Evolutionary conservation across 2,888 invertebrate species (phyloP), one percentile per base, ranked within the genome.

Genomic region (Antheraea assamensis): DNA sequence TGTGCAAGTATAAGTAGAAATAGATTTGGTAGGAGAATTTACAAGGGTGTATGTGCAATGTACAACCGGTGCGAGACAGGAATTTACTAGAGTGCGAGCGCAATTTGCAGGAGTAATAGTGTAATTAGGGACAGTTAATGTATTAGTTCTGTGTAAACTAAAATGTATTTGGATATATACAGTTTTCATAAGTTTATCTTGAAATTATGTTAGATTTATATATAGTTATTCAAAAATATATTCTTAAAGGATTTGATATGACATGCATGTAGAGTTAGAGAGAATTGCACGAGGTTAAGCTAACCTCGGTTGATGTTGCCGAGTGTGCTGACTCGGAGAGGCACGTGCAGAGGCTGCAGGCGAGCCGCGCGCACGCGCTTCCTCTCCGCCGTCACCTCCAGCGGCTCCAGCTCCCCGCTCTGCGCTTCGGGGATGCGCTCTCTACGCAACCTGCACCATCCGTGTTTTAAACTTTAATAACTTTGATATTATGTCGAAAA

Each of bases 301-400:
- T 52, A 52, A 92, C 92, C 92, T 78, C 91, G 90, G 76, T 92
- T 92, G 49, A 92, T 91, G 71, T 91, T 91, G 27, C 90, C 90
- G 73, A 92, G 88, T 35, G 92, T 93, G 73, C 83, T 82, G 71
- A 92, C 81, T 0, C 88, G 79, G 66, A 90, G 83, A 13, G 88
- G 87, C 74, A 80, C 71, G 64, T 79, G 77, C 3, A 47, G 70
- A 3, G 78, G 76, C 13, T 79, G 83, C 58, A 82, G 78, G 73
- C 81, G 76, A 0, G 96, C 90, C 10, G 93, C 83, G 72, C 95
- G 95, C 70, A 96, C 90, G 7, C 91, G 83, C 75, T 87, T 82
- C 75, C 96, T 95, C 80, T 93, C 93, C 7, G 83, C 87, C 3
- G 83, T 79, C 76, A 90, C 90, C 55, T 91, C 91, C n/a, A 77